A percentile compares a stretch with the other conserved stretches of the same genome.
phyloP scores from a whole-genome alignment of 92 coral and sea anemone species.

The Actinostola sp. region DNA sequence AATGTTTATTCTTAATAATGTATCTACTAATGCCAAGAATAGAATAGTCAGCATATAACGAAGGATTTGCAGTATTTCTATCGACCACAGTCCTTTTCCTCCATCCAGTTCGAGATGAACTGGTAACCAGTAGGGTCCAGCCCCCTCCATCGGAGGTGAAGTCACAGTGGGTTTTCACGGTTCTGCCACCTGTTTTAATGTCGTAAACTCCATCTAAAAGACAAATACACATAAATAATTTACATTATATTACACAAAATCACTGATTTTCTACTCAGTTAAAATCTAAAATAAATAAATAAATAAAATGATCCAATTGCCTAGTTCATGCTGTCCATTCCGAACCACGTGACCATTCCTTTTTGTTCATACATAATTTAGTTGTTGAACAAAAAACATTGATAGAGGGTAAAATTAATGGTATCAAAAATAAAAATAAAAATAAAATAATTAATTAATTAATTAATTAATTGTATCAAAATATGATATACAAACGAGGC shows the following conservation, averaged over 20 bases:
- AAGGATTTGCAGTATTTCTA: slow-evolving; percentile 38
- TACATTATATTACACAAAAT: not conserved
- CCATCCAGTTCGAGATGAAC: slow-evolving; percentile 64
- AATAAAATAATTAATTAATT: too few relatives aligned
- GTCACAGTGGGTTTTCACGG: slow-evolving; percentile 54
- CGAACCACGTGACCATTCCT: too few relatives aligned
- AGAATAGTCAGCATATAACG: slow-evolving; percentile 53
- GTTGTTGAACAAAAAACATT: too few relatives aligned
- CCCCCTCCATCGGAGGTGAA: slow-evolving; percentile 68
- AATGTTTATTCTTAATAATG: slow-evolving; percentile 44
- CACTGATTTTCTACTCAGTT: too few relatives aligned
- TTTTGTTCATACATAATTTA: too few relatives aligned
- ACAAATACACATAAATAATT: not conserved
- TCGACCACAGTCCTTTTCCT: slow-evolving; percentile 28
- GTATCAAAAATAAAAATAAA: too few relatives aligned
- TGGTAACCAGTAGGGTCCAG: slow-evolving; percentile 76
- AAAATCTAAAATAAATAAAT: too few relatives aligned
- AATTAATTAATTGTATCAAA: too few relatives aligned
- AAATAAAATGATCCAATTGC: too few relatives aligned
- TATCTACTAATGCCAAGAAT: slow-evolving; percentile 41
- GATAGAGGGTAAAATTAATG: too few relatives aligned
- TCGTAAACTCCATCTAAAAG: slow-evolving; percentile 52
- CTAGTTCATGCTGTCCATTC: too few relatives aligned
- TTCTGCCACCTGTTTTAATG: slow-evolving; percentile 25
- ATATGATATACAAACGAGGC: too few relatives aligned